A percentile compares a stretch with the other conserved stretches of the same genome.
Evolutionary conservation across 2,113 vertebrate species (phyloP).

Genomic region (Nanger granti): DNA sequence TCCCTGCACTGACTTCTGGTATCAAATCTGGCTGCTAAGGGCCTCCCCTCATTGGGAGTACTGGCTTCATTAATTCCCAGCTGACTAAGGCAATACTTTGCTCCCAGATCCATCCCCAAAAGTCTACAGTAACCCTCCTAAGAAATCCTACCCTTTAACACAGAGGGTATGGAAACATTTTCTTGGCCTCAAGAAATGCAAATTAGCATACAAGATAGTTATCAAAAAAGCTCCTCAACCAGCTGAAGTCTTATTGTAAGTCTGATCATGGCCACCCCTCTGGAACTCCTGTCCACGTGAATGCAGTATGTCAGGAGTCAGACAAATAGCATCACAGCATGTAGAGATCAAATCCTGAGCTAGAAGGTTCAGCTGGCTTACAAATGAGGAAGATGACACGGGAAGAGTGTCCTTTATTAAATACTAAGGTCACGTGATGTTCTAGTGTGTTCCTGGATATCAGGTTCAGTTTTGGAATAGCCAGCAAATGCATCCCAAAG

Average conservation of each 20-base stretch:
- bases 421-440: background rate
- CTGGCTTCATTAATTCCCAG: background rate
- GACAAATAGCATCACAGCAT: background rate
- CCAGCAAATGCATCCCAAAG: background rate
- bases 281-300: background rate
- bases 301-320: background rate
- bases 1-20: background rate
- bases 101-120: background rate
- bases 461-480: conserved; percentile 24
- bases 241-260: background rate
- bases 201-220: background rate
- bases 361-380: background rate
- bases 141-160: background rate
- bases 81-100: background rate
- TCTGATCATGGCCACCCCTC: background rate
- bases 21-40: background rate
- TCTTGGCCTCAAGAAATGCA: background rate
- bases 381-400: background rate
- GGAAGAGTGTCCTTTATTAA: background rate
- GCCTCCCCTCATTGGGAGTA: background rate
- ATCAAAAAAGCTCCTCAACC: background rate
- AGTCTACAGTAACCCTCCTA: background rate
- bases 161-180: background rate
- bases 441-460: background rate
- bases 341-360: background rate